Base-by-base conservation (phyloP, 2,113 vertebrate genomes). In the Channa maculata region DNA sequence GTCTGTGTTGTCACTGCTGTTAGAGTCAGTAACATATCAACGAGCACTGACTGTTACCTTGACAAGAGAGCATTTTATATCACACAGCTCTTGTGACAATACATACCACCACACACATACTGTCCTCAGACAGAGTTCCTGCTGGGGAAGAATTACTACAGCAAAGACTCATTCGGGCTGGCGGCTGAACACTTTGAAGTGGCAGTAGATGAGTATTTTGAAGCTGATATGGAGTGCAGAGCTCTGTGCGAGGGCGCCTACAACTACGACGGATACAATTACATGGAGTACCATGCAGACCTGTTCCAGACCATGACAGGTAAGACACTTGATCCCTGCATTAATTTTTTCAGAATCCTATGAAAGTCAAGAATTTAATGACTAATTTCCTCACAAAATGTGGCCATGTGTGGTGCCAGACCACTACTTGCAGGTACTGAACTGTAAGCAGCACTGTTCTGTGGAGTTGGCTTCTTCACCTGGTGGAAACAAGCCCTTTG, bases 191-290 rank as follows among this genome's bases (percentile, higher is more conserved):
- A 96, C 84, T 94, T 99, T 14, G 97, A 99, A 86, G 88, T 79
- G 0, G 96, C 97, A 0, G 70, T 98, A 10, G 80, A 90, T 0
- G 94, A 95, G 53, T 98, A 96, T 84, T 95, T 96, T 14, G 73
- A 51, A 1, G 96, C 96, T 0, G 87, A 98, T 0, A 5, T 82
- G 0, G 96, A 97, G 79, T 99, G 98, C 88, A 93, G 96, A 0
- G 94, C 83, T 0, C 96, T 98, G 54, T 99, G 98, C 0, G 98
- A 99, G 74, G 97, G 97, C 0, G 89, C 95, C 0, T 98, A 98
- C 0, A 93, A 97, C 87, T 97, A 98, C 0, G 97, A 99, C 0
- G 98, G 98, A 7, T 98, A 99, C 93, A 97, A 96, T 93, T 99
- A 99, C 92, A 94, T 99, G 83, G 98, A 99, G 41, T 99, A 99